These are phyloP conservation scores for Trilocha varians DNA, from an alignment of 2,888 invertebrate species.

Conservation along the genomic window DNA sequence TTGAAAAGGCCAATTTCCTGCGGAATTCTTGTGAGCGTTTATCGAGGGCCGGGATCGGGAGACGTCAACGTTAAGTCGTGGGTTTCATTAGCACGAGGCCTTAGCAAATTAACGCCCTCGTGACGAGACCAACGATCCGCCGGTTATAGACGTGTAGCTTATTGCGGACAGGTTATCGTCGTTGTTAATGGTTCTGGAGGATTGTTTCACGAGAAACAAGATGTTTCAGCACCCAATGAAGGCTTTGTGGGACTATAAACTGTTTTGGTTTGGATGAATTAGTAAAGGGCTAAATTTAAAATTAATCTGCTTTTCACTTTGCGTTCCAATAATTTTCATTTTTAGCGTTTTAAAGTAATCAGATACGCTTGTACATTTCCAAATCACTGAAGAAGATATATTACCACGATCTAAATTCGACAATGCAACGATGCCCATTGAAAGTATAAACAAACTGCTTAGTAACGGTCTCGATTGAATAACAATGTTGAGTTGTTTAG, in stretches of 20 bases:
- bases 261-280: too few relatives aligned
- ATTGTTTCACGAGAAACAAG: neutral
- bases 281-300: too few relatives aligned
- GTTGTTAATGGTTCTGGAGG: constrained; percentile 37
- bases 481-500: neutral
- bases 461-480: neutral
- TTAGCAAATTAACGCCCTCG: constrained; percentile 69
- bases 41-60: constrained; percentile 48
- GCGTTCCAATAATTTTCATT: too few relatives aligned
- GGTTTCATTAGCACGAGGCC: constrained; percentile 64
- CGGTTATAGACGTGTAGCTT: constrained; percentile 19
- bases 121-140: constrained; percentile 37
- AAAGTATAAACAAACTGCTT: too few relatives aligned
- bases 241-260: too few relatives aligned
- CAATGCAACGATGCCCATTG: too few relatives aligned
- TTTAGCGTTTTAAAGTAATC: too few relatives aligned
- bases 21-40: constrained; percentile 53
- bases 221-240: too few relatives aligned
- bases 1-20: constrained; percentile 67
- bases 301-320: too few relatives aligned
- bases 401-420: too few relatives aligned
- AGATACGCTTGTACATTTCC: too few relatives aligned
- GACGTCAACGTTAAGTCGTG: constrained; percentile 56
- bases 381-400: too few relatives aligned
- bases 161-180: constrained; percentile 34